These are phyloP conservation scores for Gobio gobio DNA, from an alignment of 2,113 vertebrate species.

Conservation along the genomic window DNA sequence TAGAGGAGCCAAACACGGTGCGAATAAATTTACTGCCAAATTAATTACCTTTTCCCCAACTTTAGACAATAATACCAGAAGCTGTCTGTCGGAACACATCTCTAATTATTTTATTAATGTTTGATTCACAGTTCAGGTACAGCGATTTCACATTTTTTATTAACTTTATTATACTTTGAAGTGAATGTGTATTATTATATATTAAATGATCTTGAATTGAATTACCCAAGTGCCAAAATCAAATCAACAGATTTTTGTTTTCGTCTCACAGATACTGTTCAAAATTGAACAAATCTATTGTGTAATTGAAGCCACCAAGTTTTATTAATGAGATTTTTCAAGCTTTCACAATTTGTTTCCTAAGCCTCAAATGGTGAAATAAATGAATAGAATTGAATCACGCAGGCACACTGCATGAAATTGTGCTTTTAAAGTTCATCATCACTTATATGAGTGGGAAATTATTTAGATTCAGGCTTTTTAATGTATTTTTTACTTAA, in stretches of 20 bases:
- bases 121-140: slow-evolving; percentile 77
- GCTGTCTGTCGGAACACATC: slow-evolving; percentile 74
- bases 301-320: slow-evolving; percentile 44
- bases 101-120: slow-evolving; percentile 77
- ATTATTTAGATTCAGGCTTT: background rate
- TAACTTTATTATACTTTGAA: slow-evolving; percentile 76
- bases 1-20: slow-evolving; percentile 72
- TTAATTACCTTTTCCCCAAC: slow-evolving; percentile 80
- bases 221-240: slow-evolving; percentile 70
- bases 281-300: slow-evolving; percentile 61
- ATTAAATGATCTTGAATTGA: slow-evolving; percentile 70
- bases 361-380: slow-evolving; percentile 29
- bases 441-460: background rate
- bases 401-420: background rate
- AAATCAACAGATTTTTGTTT: slow-evolving; percentile 67
- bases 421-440: background rate
- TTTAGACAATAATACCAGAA: slow-evolving; percentile 78
- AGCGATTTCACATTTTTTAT: slow-evolving; percentile 74
- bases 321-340: slow-evolving; percentile 38
- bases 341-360: slow-evolving; percentile 31
- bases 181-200: slow-evolving; percentile 67
- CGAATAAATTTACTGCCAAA: slow-evolving; percentile 78
- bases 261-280: slow-evolving; percentile 44
- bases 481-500: background rate
- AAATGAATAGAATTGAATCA: slow-evolving; percentile 38